Evolutionary conservation across 2,888 invertebrate species (phyloP), one percentile per base, ranked within the genome.

Genomic region (Seira musarum): DNA sequence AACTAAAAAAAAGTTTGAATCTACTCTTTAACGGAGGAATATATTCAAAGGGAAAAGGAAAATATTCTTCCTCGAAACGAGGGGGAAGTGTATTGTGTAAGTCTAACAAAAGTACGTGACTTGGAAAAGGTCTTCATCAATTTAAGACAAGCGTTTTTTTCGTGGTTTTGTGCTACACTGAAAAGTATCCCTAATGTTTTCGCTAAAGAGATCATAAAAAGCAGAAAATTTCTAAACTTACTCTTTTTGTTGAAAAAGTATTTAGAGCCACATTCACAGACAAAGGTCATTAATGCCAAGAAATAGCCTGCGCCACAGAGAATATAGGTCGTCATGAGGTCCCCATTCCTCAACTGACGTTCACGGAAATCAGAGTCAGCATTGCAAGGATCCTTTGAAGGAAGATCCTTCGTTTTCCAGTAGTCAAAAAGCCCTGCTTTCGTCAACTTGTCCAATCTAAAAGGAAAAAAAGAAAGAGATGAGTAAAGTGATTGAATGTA

Each of bases 341-440:
- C 96, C 2, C 92, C 91, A 87, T 95, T 94, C 82, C 93, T 89
- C 6, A 96, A 89, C 87, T 93, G 93, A 0, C 95, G 91, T 87
- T 96, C 96, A 57, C 93, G 94, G 76, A 94, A 94, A 85, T 93
- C 94, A 84, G 96, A 89, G 88, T 96, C 93, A 70, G 95, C 90
- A 0, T 96, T 95, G 85, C 96, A 96, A 64, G 95, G 94, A 87
- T 93, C 92, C 0, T 94, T 93, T 84, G 92, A 91, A 0, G 96
- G 95, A 84, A 95, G 88, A 83, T 92, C 91, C 80, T 90, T 89
- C 0, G 90, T 90, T 69, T 93, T 90, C 68, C 93, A 90, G 86
- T 92, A 93, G 82, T 92, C 91, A 8, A 95, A 91, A 74, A 96
- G 93, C 1, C 96, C 96, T 0, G 93, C 91, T 89, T 95, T 94